Evolutionary conservation across 2,113 vertebrate species (phyloP).

Genomic region (Aramus guarauna): DNA sequence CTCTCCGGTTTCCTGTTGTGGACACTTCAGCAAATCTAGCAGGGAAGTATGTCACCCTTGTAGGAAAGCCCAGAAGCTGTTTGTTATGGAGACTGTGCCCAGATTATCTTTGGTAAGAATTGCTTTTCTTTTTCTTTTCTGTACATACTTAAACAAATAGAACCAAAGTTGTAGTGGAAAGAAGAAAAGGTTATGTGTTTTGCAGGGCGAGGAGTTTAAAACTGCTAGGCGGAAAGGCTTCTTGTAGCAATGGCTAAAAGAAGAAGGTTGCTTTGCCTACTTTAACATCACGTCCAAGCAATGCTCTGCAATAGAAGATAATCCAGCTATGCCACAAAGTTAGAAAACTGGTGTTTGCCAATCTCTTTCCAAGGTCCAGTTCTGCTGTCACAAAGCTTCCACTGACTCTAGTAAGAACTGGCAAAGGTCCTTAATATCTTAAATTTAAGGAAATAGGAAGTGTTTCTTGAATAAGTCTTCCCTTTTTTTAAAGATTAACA

Average conservation of each 20-base stretch:
- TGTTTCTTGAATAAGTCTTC: slow-evolving; percentile 29
- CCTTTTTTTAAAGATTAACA: not conserved
- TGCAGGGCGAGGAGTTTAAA: not conserved
- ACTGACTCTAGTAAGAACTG: not conserved
- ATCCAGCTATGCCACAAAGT: not conserved
- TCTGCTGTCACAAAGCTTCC: not conserved
- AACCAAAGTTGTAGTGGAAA: not conserved
- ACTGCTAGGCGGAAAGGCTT: not conserved
- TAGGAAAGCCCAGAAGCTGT: not conserved
- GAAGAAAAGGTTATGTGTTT: not conserved
- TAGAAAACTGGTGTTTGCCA: not conserved
- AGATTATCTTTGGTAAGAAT: not conserved
- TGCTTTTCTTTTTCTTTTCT: not conserved
- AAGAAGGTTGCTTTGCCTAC: not conserved
- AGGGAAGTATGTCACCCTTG: not conserved
- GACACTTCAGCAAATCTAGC: not conserved
- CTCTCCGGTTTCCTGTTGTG: not conserved
- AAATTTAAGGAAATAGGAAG: not conserved
- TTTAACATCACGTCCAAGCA: not conserved
- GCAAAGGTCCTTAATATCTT: not conserved
- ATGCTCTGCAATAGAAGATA: not conserved
- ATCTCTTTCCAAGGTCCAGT: not conserved
- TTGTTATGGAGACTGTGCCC: not conserved
- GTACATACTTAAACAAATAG: not conserved
- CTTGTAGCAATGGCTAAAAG: not conserved